Percentiles rank a stretch among this genome's conserved stretches.
These are phyloP conservation scores for Lepidurus arcticus DNA, from an alignment of 1,140 invertebrate genomes.

Conservation along the genomic window DNA sequence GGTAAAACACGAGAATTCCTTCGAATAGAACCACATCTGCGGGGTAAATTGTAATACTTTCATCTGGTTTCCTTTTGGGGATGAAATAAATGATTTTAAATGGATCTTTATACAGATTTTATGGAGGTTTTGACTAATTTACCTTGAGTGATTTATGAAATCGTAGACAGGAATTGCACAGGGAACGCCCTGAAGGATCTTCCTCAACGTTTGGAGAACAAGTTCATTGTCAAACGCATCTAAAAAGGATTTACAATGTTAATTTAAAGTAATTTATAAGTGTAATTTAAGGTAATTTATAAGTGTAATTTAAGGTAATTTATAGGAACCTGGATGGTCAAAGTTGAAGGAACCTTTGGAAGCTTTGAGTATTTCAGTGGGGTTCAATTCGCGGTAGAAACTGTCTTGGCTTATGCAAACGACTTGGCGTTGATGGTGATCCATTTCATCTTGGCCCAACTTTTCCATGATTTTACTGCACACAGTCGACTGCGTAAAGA, in stretches of 20 bases:
- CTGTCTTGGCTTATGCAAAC: constrained; percentile 92
- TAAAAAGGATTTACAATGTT: constrained; percentile 40
- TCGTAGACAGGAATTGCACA: constrained; percentile 87
- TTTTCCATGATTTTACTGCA: constrained; percentile 88
- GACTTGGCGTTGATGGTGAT: constrained; percentile 80
- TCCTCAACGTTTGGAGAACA: constrained; percentile 68
- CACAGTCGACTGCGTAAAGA: constrained; percentile 73
- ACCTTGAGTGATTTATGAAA: constrained; percentile 78
- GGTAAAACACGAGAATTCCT: constrained; percentile 97
- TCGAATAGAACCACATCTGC: constrained; percentile 97
- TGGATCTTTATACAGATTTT: background rate
- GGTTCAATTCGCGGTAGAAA: constrained; percentile 82
- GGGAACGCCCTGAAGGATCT: constrained; percentile 73
- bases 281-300: background rate
- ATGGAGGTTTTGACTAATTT: constrained; percentile 33
- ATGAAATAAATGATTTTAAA: constrained; percentile 20
- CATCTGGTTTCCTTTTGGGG: constrained; percentile 56
- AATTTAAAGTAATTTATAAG: too few relatives aligned
- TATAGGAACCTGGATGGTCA: constrained; percentile 76
- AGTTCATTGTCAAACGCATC: constrained; percentile 84
- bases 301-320: background rate
- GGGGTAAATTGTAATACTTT: constrained; percentile 79
- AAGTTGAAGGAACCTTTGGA: constrained; percentile 91
- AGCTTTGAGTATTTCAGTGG: constrained; percentile 74
- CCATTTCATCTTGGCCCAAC: constrained; percentile 57